Conservation (phyloP, 2,888 invertebrate genomes). For the Torymus aiolomorphi region DNA sequence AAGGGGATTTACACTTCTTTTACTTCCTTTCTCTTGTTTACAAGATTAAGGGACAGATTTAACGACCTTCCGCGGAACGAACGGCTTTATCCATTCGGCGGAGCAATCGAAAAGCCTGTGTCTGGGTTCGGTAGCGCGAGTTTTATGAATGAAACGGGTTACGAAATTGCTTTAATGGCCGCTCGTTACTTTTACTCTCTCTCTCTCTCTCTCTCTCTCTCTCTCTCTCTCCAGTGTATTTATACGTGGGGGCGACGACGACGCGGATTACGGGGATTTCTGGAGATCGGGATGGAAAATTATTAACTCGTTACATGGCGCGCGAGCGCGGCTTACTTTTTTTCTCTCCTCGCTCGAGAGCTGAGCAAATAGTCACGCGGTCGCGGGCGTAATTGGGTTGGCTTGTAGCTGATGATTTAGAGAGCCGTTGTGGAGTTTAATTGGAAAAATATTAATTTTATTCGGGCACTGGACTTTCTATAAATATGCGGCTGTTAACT, state of each 20-base stretch:
- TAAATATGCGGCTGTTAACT: too few species aligned
- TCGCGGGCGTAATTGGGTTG: background rate
- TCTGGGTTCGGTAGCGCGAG: background rate
- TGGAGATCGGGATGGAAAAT: background rate
- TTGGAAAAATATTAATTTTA: background rate
- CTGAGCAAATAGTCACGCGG: background rate
- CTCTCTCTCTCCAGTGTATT: background rate
- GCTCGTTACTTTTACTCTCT: constrained; percentile 26
- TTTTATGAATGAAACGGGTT: constrained; percentile 24
- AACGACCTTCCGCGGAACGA: too few species aligned
- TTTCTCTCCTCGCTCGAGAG: constrained; percentile 45
- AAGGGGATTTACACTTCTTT: too few species aligned
- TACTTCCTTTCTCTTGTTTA: too few species aligned
- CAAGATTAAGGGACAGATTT: too few species aligned
- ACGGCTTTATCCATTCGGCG: too few species aligned
- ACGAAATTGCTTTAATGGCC: constrained; percentile 18
- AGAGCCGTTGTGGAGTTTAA: background rate
- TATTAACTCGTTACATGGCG: constrained; percentile 1
- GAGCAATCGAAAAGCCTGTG: background rate
- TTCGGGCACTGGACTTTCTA: too few species aligned
- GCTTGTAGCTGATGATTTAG: background rate
- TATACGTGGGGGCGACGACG: background rate
- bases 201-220: background rate
- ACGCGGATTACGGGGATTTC: background rate
- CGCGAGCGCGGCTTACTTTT: constrained; percentile 17